Base-by-base conservation (phyloP, 2,113 vertebrate genomes). In the Arizona elegans region DNA sequence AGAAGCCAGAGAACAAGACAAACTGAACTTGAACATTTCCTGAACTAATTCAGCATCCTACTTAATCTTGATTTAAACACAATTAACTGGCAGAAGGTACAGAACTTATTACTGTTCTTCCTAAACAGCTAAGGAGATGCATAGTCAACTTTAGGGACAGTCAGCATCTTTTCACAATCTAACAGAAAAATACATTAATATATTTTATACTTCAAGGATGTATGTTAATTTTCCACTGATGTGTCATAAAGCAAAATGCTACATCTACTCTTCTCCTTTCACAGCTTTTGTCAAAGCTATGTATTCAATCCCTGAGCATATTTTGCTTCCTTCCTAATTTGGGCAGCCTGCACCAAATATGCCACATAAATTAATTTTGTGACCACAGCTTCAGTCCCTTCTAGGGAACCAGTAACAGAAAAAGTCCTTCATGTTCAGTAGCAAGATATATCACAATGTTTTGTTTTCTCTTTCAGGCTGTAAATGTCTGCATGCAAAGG, bases 51-150 rank as follows among this genome's bases (percentile, higher is more conserved):
- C 56, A 59, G 58, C 56, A 92, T 87, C 56, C 62, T n/a, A 33
- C 43, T 62, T 92, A 87, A 87, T 87, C 91, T 47, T 62, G 85
- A 87, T 62, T 92, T 92, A 87, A 92, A 92, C 43, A 43, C 85
- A 87, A 92, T 26, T 52, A 86, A 87, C 43, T 50, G 50, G 43
- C 24, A 53, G 55, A 92, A 92, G 47, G 47, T 33, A 62, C 55
- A 62, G 29, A 87, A 24, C 43, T 53, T 53, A 87, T 29, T 86
- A 50, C 56, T 90, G 58, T 53, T 53, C 52, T 88, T 53, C 33
- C 58, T 52, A 21, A 89, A 62, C 23, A 43, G 59, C 26, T 10
- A 70, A 88, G 33, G 50, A 70, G 50, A 88, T 75, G 12, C 19
- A 52, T 10, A 43, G 43, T 38, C 65, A 92, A 88, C 88, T 54